These are phyloP conservation scores for Eremobia ochroleuca DNA, from an alignment of 2,888 invertebrate genomes.

Conservation along the genomic window DNA sequence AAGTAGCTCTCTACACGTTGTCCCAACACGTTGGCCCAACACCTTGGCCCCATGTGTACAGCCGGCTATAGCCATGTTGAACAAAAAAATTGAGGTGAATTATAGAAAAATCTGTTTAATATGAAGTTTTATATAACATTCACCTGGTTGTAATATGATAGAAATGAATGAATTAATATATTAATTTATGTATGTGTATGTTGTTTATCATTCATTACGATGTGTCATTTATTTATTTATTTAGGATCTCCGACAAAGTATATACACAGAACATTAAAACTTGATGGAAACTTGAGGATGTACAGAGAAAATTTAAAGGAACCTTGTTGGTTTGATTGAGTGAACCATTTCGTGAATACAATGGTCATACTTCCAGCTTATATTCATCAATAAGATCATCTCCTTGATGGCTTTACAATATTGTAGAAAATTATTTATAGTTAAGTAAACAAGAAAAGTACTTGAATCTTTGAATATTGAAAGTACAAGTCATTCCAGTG, in stretches of 20 bases:
- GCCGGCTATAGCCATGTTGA: too few species aligned
- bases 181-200: neutral
- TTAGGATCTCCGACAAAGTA: too few species aligned
- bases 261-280: too few species aligned
- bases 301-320: too few species aligned
- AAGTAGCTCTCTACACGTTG: too few species aligned
- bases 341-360: neutral
- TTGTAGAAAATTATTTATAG: neutral
- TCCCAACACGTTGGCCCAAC: too few species aligned
- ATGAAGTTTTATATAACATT: neutral
- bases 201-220: neutral
- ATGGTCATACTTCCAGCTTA: neutral
- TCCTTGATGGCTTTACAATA: neutral
- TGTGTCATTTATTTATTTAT: too few species aligned
- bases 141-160: neutral
- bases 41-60: too few species aligned
- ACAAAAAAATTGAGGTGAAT: neutral
- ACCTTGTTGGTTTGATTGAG: constrained; percentile 2
- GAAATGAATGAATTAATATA: neutral
- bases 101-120: neutral
- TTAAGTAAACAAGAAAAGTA: neutral
- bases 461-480: neutral
- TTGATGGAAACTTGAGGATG: too few species aligned
- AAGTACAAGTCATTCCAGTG: neutral
- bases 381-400: neutral